Conservation (phyloP, 2,888 invertebrate species). For the Ophioninae sp. region DNA sequence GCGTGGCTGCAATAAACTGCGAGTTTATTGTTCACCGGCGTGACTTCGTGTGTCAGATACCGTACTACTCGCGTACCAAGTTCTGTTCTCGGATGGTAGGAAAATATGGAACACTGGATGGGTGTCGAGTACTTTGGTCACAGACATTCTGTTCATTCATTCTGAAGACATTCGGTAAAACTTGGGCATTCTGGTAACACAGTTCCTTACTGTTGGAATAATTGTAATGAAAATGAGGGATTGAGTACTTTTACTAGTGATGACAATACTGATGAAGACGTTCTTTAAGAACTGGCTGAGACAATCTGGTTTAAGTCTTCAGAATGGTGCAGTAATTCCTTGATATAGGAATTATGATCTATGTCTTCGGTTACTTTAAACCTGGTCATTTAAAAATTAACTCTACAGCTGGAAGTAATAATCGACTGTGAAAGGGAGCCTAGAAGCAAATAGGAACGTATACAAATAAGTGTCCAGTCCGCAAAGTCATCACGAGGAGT, state of each 20-base stretch:
- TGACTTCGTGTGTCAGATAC: slow-evolving; percentile 61
- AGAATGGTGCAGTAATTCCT: too few species aligned
- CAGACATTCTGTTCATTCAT: slow-evolving; percentile 19
- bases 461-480: too few species aligned
- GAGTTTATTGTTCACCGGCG: slow-evolving; percentile 73
- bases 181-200: slow-evolving; percentile 9
- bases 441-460: too few species aligned
- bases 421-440: too few species aligned
- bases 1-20: slow-evolving; percentile 75
- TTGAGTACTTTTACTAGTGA: neutral
- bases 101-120: slow-evolving; percentile 16
- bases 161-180: slow-evolving; percentile 27
- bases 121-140: slow-evolving; percentile 46
- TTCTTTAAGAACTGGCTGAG: too few species aligned
- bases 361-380: too few species aligned
- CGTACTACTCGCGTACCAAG: slow-evolving; percentile 42
- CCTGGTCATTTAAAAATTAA: too few species aligned
- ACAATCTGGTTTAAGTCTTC: too few species aligned
- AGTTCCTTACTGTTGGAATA: neutral
- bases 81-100: slow-evolving; percentile 39
- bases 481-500: too few species aligned
- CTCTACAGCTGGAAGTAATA: too few species aligned
- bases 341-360: too few species aligned
- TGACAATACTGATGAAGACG: too few species aligned
- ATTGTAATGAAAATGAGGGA: neutral